These are phyloP conservation scores for Aphidius ervi DNA, from an alignment of 1,140 invertebrate species.

Conservation along the genomic window DNA sequence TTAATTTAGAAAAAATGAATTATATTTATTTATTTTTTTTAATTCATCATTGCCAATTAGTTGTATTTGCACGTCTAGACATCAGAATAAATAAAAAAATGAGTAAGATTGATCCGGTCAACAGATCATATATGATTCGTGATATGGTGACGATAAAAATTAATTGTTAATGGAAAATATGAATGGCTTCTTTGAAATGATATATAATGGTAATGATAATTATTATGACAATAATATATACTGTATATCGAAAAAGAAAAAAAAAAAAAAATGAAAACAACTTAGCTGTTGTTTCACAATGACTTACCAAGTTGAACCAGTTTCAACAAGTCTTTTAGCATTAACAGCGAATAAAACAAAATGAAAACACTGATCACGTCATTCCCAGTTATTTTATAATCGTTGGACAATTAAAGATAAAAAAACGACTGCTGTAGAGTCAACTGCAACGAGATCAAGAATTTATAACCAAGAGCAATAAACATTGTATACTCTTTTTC, in stretches of 20 bases:
- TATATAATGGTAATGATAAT: background rate
- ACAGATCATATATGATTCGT: constrained; percentile 10
- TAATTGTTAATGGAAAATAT: constrained; percentile 10
- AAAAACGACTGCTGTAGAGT: constrained; percentile 36
- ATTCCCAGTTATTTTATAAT: constrained; percentile 40
- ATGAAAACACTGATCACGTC: constrained; percentile 24
- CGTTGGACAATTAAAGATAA: constrained; percentile 39
- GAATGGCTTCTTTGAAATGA: constrained; percentile 15
- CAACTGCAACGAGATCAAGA: constrained; percentile 19
- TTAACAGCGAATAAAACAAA: background rate
- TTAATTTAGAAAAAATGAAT: background rate
- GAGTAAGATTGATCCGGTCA: background rate
- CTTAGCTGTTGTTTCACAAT: constrained; percentile 1
- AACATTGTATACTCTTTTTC: constrained; percentile 38
- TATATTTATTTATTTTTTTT: constrained; percentile 5
- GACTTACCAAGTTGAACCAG: constrained; percentile 15
- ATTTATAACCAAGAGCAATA: constrained; percentile 47
- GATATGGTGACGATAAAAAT: constrained; percentile 7
- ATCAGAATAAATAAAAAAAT: background rate
- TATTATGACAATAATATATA: background rate
- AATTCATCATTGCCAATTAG: constrained; percentile 3
- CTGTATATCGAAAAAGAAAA: background rate
- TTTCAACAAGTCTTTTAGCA: constrained; percentile 4
- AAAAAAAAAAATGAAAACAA: background rate
- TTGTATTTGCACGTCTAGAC: constrained; percentile 4